Evolutionary conservation across 1,140 invertebrate species (phyloP).

Genomic region (Orchestia grillus): DNA sequence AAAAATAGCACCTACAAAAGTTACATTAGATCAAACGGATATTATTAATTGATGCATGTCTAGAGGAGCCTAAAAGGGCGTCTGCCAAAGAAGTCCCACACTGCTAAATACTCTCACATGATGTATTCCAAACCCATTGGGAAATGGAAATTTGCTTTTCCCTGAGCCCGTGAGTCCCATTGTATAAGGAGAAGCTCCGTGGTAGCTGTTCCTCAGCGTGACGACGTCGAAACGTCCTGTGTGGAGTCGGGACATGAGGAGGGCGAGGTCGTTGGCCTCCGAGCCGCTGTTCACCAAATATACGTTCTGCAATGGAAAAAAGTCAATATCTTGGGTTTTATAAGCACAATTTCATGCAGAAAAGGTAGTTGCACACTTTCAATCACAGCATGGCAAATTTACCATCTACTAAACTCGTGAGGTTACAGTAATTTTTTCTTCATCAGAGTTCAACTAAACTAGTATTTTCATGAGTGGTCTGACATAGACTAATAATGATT

Average conservation of each 20-base stretch:
- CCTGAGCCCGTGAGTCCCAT: constrained; percentile 87
- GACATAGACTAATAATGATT: background rate
- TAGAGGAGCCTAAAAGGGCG: background rate
- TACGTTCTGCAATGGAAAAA: constrained; percentile 76
- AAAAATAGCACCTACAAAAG: no score
- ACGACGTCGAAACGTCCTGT: constrained; percentile 89
- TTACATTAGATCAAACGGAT: no score
- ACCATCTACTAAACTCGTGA: background rate
- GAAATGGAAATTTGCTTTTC: constrained; percentile 83
- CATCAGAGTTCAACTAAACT: background rate
- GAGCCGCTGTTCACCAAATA: constrained; percentile 97
- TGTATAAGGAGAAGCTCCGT: constrained; percentile 87
- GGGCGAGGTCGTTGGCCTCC: constrained; percentile 95
- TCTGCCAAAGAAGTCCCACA: no score
- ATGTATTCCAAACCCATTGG: constrained; percentile 83
- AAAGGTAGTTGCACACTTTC: background rate
- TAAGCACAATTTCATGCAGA: background rate
- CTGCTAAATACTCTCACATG: constrained; percentile 77
- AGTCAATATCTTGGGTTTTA: background rate
- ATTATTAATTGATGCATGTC: no score
- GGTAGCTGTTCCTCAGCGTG: constrained; percentile 88
- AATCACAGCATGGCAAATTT: background rate
- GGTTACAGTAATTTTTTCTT: background rate
- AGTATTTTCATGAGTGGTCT: background rate
- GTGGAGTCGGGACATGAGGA: constrained; percentile 86